These are phyloP conservation scores for Lepidurus arcticus DNA, from an alignment of 1,140 invertebrate genomes.

Conservation along the genomic window DNA sequence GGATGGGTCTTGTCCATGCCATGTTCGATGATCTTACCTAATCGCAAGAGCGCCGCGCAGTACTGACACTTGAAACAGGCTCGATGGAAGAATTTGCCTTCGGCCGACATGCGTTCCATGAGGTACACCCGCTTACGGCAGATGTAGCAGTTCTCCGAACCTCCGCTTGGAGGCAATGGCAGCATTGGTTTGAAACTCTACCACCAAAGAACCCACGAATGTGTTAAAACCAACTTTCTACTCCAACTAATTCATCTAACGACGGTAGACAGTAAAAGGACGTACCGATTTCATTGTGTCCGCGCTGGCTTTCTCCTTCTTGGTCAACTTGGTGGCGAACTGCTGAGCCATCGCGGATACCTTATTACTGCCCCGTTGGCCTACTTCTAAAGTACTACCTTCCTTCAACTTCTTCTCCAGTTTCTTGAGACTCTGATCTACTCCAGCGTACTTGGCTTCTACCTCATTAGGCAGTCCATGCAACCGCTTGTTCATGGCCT, in stretches of 20 bases:
- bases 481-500: conserved; percentile 31
- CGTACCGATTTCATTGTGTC: conserved; percentile 22
- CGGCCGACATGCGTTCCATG: conserved; percentile 77
- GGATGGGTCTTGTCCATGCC: no score
- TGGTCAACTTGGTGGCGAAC: conserved; percentile 57
- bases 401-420: conserved; percentile 74
- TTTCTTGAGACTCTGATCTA: conserved; percentile 72
- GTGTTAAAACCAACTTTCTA: conserved; percentile 28
- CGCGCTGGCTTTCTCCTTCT: conserved; percentile 34
- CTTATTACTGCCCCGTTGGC: conserved; percentile 67
- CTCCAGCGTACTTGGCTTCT: conserved; percentile 56
- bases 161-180: conserved; percentile 56
- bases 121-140: conserved; percentile 81
- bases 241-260: not conserved
- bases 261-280: not conserved
- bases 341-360: conserved; percentile 81
- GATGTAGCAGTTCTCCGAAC: conserved; percentile 76
- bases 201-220: not conserved
- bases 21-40: conserved; percentile 49
- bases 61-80: conserved; percentile 74
- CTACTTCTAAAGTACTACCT: conserved; percentile 60
- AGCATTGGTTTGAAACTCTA: conserved; percentile 56
- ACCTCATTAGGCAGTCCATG: conserved; percentile 27
- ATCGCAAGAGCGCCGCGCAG: conserved; percentile 60
- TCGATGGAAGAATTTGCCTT: conserved; percentile 80